Evolutionary conservation across 1,140 invertebrate species (phyloP).

Genomic region (Penaeus vannamei): DNA sequence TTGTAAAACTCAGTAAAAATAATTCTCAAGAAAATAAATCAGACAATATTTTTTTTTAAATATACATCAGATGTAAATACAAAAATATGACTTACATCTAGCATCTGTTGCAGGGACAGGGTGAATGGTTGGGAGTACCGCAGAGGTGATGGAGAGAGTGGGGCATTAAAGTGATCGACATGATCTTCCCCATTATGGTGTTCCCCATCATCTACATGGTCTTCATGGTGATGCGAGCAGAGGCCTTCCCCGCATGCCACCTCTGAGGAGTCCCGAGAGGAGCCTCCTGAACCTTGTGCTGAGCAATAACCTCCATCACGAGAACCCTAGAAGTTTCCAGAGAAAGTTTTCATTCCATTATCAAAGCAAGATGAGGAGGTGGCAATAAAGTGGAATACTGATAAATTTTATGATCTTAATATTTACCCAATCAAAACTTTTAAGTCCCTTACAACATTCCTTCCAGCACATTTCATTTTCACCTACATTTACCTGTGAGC

Average conservation of each 20-base stretch:
- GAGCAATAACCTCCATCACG: constrained; percentile 63
- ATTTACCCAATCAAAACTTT: too few species aligned
- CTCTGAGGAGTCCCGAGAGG: constrained; percentile 85
- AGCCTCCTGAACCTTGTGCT: constrained; percentile 78
- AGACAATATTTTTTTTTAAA: too few species aligned
- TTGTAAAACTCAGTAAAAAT: too few species aligned
- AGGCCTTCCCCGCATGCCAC: constrained; percentile 66
- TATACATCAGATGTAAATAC: too few species aligned
- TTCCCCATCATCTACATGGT: constrained; percentile 45
- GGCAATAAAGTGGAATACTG: too few species aligned
- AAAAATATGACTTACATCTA: constrained; percentile 69
- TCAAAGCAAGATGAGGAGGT: too few species aligned
- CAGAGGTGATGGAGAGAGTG: constrained; percentile 35
- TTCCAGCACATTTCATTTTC: too few species aligned
- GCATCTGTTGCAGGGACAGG: constrained; percentile 71
- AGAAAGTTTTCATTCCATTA: neutral
- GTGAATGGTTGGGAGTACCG: constrained; percentile 44
- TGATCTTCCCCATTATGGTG: constrained; percentile 14
- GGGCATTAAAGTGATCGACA: constrained; percentile 32
- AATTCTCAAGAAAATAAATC: too few species aligned
- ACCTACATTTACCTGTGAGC: constrained; percentile 48
- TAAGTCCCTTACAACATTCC: too few species aligned
- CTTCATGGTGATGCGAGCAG: constrained; percentile 61
- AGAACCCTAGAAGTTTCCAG: constrained; percentile 41
- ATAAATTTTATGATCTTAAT: too few species aligned